Evolutionary conservation across 2,113 vertebrate species (phyloP), one percentile per base, ranked within the genome.

Genomic region (Girardinichthys multiradiatus): DNA sequence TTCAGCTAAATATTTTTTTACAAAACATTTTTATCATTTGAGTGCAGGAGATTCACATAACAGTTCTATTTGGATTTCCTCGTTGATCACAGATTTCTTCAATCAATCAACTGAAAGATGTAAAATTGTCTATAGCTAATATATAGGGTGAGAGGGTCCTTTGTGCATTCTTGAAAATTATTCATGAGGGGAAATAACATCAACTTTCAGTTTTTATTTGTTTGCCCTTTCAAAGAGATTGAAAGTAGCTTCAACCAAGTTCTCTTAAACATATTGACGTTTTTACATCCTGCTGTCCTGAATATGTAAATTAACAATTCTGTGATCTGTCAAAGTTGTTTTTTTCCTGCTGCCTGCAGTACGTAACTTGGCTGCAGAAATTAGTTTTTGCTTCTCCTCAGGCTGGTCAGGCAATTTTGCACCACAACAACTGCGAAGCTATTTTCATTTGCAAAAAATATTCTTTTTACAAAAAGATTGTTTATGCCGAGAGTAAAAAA

Each of bases 281-380:
- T 68, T 72, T 29, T 51, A 69, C 27, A 70, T 78, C 67, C 64
- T 66, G 81, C 69, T 75, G 70, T 86, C 77, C 30, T 51, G 73
- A 74, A 74, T 77, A 86, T 80, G 57, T 82, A 79, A 84, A 81
- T 79, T 21, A 70, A 67, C 63, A 68, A 57, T 76, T 74, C 71
- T 88, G 86, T 89, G 78, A 90, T 89, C 72, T 72, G 48, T 82
- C 70, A 72, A 77, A 77, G 69, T 65, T 78, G 70, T 80, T 79
- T 76, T 79, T 77, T 19, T 37, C 11, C 60, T 71, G 29, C 76
- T 87, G 62, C 61, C 69, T 81, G 27, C 33, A 70, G 30, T 70
- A 67, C 80, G 57, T 73, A 72, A 72, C 77, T 77, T 62, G 68
- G 74, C 80, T 72, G 64, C 59, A 78, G 74, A 27, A 81, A 79